Evolutionary conservation across 2,797 vertebrate species (phyloP), one percentile per base, ranked within the genome.

Genomic region (Tympanoctomys barrerae): DNA sequence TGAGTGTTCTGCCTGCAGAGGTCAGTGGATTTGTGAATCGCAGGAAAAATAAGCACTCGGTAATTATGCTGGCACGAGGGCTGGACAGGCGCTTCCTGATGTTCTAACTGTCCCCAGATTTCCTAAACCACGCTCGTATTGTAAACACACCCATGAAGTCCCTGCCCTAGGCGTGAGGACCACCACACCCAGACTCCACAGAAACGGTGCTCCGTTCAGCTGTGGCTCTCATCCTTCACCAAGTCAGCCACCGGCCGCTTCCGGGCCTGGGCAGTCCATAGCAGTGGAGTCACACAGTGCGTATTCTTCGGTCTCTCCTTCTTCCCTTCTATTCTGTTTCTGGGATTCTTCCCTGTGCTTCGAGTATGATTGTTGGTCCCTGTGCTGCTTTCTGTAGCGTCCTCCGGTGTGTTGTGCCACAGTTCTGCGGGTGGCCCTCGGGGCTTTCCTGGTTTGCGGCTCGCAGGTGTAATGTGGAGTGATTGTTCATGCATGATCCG

Each of bases 151-250:
- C 28, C 28, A 1, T 1, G 11, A 71, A 52, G 1, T 28, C 68
- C 26, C 6, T 2, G 0, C 54, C 8, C 39, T 5, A 13, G 54
- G 77, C 3, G 8, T 79, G 28, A 14, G 4, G 31, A 16, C 16
- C 16, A 16, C 24, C 7, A 16, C 49, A 33, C 8, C 22, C 22
- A 14, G 0, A 0, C 11, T 36, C 36, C 9, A 2, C 2, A 54
- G 46, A 54, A 5, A 16, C 36, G 0, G 0, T 0, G 4, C 0
- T 10, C 46, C 0, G 0, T 5, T 54, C 5, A 16, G n/a, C 28
- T 31, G 0, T 0, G 2, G 4, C 42, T 1, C 1, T 33, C 8
- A 19, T 14, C 24, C 31, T 57, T 52, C 12, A 57, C n/a, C 13
- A 13, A 10, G 46, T 42, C 5, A 66, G 5, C 8, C 39, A 0